Conservation (phyloP, 2,113 vertebrate genomes). For the Leiothrix lutea region DNA sequence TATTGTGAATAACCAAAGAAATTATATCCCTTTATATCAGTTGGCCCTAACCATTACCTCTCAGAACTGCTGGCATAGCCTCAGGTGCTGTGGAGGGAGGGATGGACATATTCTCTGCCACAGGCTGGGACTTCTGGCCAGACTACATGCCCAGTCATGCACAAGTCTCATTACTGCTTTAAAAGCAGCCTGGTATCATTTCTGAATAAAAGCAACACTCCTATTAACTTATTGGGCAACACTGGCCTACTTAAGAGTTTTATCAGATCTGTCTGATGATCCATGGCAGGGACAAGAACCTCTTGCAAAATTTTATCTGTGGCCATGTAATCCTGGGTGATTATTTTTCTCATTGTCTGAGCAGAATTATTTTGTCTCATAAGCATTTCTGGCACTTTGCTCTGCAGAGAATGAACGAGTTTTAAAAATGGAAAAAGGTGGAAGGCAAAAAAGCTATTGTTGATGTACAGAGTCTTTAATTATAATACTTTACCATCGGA, state of each 20-base stretch:
- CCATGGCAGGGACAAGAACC: neutral
- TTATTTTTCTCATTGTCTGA: slow-evolving; percentile 37
- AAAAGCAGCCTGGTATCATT: neutral
- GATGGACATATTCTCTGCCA: neutral
- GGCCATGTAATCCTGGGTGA: neutral
- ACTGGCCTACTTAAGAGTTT: neutral
- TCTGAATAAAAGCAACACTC: neutral
- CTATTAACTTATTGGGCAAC: neutral
- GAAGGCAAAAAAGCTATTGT: slow-evolving; percentile 39
- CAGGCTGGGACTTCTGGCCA: accelerated
- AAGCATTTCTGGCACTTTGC: neutral
- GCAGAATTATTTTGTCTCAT: neutral
- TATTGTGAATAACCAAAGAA: neutral
- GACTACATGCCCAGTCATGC: neutral
- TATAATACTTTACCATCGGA: slow-evolving; percentile 42
- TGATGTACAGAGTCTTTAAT: slow-evolving; percentile 14
- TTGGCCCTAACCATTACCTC: neutral
- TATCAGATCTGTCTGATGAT: slow-evolving; percentile 35
- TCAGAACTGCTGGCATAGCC: neutral
- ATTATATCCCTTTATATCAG: neutral
- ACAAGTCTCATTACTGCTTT: neutral
- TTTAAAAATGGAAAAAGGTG: neutral
- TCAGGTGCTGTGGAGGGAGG: neutral
- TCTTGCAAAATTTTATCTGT: slow-evolving; percentile 37
- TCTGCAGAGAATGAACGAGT: slow-evolving; percentile 4